A percentile compares a stretch with the other conserved stretches of the same genome.
These are phyloP conservation scores for Euura lappo DNA, from an alignment of 1,140 invertebrate species.

Conservation along the genomic window DNA sequence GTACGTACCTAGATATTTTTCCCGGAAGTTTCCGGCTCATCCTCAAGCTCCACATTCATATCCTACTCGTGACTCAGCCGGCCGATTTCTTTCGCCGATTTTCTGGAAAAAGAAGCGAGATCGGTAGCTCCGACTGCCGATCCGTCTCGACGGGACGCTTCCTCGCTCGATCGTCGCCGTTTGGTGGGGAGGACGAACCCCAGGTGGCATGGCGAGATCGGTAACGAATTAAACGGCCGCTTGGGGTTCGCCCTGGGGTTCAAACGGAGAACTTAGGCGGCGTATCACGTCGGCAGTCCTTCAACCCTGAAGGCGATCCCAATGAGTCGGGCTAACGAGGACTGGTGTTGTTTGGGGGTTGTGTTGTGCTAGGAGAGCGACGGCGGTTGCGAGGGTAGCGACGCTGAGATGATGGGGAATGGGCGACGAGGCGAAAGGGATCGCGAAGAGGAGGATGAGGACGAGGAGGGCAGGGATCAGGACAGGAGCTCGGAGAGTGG, in stretches of 20 bases:
- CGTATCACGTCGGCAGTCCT: too few species aligned
- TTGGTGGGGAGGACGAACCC: too few species aligned
- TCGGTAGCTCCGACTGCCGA: not conserved
- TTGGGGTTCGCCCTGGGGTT: too few species aligned
- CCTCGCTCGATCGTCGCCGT: too few species aligned
- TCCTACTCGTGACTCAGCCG: not conserved
- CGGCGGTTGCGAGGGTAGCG: conserved; percentile 59
- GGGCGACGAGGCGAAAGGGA: conserved; percentile 37
- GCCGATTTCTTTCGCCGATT: not conserved
- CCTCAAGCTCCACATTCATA: not conserved
- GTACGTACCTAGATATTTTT: not conserved
- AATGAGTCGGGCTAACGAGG: not conserved
- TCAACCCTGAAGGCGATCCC: too few species aligned
- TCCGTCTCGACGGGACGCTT: not conserved
- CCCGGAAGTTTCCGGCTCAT: not conserved
- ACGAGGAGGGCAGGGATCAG: conserved; percentile 58
- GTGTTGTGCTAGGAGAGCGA: conserved; percentile 52
- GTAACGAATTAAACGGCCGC: too few species aligned
- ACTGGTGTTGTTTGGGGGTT: conserved; percentile 32
- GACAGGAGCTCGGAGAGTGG: conserved; percentile 58
- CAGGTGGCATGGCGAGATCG: too few species aligned
- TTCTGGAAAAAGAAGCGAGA: not conserved
- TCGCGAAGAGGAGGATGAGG: conserved; percentile 47
- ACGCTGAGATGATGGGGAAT: conserved; percentile 62
- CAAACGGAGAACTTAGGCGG: too few species aligned